Evolutionary conservation across 2,113 vertebrate species (phyloP), one percentile per base, ranked within the genome.

Genomic region (Alouatta palliata): DNA sequence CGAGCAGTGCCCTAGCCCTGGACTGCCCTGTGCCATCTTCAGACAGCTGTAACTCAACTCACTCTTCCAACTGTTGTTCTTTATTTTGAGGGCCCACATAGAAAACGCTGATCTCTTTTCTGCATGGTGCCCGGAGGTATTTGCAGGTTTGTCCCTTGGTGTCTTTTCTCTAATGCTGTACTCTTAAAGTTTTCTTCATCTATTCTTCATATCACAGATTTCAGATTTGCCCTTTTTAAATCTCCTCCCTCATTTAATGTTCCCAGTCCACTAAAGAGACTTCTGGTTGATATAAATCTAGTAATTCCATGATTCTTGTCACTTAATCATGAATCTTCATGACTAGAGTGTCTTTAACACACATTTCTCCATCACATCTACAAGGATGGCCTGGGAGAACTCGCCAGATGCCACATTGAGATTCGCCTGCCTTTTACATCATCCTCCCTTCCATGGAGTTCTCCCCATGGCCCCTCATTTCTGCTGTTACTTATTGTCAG

Each of bases 171-270:
- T 9, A 86, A 58, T 43, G 13, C 4, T 14, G 6, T 58, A 40
- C 20, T 45, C 32, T 75, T 66, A 19, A 49, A 25, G 56, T 20
- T 79, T 23, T 56, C 84, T 66, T 90, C 8, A 40, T 6, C 45
- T 43, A 1, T 25, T 90, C 21, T 14, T 25, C 11, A 4, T 76
- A 43, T 70, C 89, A 93, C 45, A 89, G n/a, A n/a, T 52, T 90
- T 84, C 35, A 76, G 0, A 35, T 66, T 64, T 95, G 85, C 20
- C 61, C 61, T 92, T 84, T 58, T 52, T 80, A 71, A 92, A n/a
- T 84, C 70, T 87, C 9, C 35, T 20, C 16, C 47, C 35, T 70
- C 30, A 54, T 49, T 85, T 71, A 68, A 21, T 88, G 56, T 83
- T 89, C 77, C 35, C 79, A 30, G 13, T 83, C 37, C 35, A 27